These are phyloP conservation scores for Gnathonemus echidnorhynchus DNA, from an alignment of 2,113 vertebrate genomes.

Conservation along the genomic window DNA sequence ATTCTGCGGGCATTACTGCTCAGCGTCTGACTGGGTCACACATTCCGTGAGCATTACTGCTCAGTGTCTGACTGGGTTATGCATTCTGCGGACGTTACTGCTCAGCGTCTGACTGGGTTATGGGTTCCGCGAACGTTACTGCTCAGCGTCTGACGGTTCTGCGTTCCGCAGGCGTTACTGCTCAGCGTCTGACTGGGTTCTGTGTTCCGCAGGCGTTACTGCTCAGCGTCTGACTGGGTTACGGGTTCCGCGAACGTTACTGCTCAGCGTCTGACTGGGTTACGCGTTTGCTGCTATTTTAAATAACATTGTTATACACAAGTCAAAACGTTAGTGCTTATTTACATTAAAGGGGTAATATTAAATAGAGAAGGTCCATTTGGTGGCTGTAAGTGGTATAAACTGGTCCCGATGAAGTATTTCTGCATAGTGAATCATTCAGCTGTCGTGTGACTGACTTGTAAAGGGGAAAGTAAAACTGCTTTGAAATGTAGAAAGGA, in stretches of 20 bases:
- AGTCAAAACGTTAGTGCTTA: not conserved
- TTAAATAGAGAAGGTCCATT: not conserved
- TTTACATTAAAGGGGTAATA: not conserved
- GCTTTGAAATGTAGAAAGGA: not conserved
- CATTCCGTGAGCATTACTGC: too few species aligned
- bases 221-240: not conserved
- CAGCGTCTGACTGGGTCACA: not conserved
- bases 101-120: not conserved
- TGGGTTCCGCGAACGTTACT: not conserved
- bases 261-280: not conserved
- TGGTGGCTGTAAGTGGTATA: not conserved
- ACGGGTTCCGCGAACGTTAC: rapidly evolving
- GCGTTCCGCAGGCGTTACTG: rapidly evolving
- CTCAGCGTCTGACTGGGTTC: not conserved
- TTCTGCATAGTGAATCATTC: not conserved
- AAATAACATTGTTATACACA: not conserved
- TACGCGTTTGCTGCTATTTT: not conserved
- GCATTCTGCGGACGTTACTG: not conserved
- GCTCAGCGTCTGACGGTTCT: not conserved
- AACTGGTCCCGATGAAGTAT: not conserved
- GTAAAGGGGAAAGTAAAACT: not conserved
- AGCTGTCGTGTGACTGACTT: not conserved
- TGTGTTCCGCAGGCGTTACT: not conserved
- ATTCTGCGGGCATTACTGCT: not conserved
- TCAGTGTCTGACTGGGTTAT: not conserved